Evolutionary conservation across 1,140 invertebrate genomes (phyloP), one percentile per base, ranked within the genome.

Genomic region (Frieseomelitta varia): DNA sequence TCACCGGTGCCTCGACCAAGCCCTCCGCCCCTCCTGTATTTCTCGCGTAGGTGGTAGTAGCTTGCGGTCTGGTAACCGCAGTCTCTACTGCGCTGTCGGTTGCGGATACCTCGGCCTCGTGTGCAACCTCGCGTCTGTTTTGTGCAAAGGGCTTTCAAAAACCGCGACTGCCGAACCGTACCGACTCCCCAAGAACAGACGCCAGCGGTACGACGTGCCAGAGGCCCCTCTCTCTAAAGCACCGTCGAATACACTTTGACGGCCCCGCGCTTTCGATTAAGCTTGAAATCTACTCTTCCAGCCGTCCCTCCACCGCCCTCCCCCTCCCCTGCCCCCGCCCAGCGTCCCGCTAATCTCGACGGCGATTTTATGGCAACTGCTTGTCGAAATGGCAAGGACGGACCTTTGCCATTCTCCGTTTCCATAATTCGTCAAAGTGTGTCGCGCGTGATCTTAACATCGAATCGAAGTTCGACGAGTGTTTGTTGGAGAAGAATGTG

Each of bases 21-120:
- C 77, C 72, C 79, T 76, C 77, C 39, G 39, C 81, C 84, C 78
- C 69, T 79, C 67, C 79, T 74, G 75, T 87, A 85, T 85, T 81
- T 79, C 61, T 91, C 88, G 82, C 87, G 88, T 92, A 91, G 84
- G 79, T 86, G 87, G 91, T 92, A 94, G 91, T 91, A 93, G 92
- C 91, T 94, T 94, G 93, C 77, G 93, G 93, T 93, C 91, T 90
- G 69, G 84, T 91, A 94, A 93, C 93, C 93, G 85, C 92, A 93
- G 91, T 94, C 90, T 94, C 90, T 92, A 91, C 91, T 93, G 90
- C 91, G 89, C 92, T 90, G 87, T 91, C 88, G 92, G 91, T 93
- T 92, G 91, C 88, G 91, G 88, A 92, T 92, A 87, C 90, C 90
- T 84, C 81, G 87, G 84, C 88, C 87, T 91, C 91, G 88, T 89